phyloP scores from a whole-genome alignment of 2,113 vertebrate genomes.

The Hystrix cristata region DNA sequence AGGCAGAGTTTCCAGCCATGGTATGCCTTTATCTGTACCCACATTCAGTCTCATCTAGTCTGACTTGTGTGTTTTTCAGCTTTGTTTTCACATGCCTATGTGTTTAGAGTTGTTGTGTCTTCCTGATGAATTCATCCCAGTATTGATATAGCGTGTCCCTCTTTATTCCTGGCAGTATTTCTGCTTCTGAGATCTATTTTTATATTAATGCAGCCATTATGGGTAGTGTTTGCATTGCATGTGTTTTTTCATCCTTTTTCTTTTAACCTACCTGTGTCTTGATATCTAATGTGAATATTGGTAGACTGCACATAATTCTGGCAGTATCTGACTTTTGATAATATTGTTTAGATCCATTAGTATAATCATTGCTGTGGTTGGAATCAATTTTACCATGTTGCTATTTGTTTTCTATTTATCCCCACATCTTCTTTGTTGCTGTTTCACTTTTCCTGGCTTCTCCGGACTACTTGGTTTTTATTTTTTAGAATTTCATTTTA shows the following conservation, averaged over 20 bases:
- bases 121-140: not conserved
- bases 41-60: not conserved
- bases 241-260: not conserved
- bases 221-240: not conserved
- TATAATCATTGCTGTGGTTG: not conserved
- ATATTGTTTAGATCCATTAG: not conserved
- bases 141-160: not conserved
- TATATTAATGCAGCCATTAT: not conserved
- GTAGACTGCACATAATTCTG: not conserved
- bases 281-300: not conserved
- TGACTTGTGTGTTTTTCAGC: not conserved
- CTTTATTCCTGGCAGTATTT: not conserved
- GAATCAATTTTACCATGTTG: not conserved
- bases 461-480: not conserved
- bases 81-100: not conserved
- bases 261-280: not conserved
- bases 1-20: not conserved
- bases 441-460: not conserved
- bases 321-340: not conserved
- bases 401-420: constrained; percentile 8
- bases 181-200: not conserved
- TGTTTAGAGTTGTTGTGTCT: not conserved
- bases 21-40: not conserved
- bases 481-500: not conserved
- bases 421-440: not conserved